Evolutionary conservation across 2,888 invertebrate species (phyloP), one percentile per base, ranked within the genome.

Genomic region (Aporophyla lueneburgensis): DNA sequence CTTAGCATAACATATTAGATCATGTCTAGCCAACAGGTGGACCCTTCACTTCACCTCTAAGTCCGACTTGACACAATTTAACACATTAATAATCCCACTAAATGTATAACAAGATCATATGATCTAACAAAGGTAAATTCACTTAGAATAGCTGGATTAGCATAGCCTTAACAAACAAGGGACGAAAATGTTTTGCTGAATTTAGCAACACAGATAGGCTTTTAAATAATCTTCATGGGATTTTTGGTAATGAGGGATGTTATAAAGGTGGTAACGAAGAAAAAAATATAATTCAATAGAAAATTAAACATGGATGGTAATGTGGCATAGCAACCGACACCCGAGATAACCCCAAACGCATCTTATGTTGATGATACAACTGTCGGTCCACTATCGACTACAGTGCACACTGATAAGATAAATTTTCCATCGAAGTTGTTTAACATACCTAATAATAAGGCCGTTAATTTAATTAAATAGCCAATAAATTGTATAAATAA

Each of bases 401-500:
- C 76, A 87, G 89, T 91, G 89, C 91, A 92, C 86, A 86, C 46
- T 69, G 94, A 94, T 94, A 93, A 94, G 93, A 93, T 93, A 94
- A 93, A 92, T 92, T 93, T 92, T 94, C 92, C 92, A 90, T 88
- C 87, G 78, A 85, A 85, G 81, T 74, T 72, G 84, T 84, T 84
- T 53, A 65, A 83, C 66, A 72, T 72, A 74, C 16, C 51, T 75
- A 73, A 59, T 87, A 75, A 86, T 76, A 77, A 71, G 68, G 33
- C 46, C 40, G 66, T 62, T 56, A 67, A 71, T 73, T 58, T 75
- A 67, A 73, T 79, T 70, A 49, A 74, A 74, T 76, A 68, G 58
- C 56, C 59, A 66, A 80, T 78, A 74, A 76, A 33, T 49, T 74
- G 58, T 69, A 80, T 46, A 71, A 73, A 77, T 74, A 85, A 65